Evolutionary conservation across 2,888 invertebrate genomes (phyloP).

Genomic region (Agrochola macilenta): DNA sequence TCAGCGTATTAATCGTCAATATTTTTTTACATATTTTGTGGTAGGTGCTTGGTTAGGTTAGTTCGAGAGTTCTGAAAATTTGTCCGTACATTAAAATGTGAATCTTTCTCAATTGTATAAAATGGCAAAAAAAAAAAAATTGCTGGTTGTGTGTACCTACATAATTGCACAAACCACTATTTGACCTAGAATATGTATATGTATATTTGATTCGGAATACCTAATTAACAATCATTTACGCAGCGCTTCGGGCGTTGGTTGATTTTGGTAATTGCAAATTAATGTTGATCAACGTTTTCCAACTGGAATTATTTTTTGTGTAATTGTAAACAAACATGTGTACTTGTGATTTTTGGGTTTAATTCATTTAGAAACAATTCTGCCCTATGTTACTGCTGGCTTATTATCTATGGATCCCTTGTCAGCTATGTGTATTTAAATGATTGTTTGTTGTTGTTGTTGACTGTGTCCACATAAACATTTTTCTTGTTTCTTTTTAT

Average conservation of each 20-base stretch:
- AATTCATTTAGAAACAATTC: not conserved
- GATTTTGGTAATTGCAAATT: not conserved
- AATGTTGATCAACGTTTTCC: constrained; percentile 4
- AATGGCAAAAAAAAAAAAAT: no score
- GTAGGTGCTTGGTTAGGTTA: no score
- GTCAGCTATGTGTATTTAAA: not conserved
- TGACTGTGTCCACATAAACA: no score
- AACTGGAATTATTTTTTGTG: constrained; percentile 18
- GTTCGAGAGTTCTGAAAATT: no score
- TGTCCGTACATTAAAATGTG: no score
- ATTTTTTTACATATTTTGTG: no score
- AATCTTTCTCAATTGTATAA: no score
- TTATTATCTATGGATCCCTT: not conserved
- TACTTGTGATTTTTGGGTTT: constrained; percentile 6
- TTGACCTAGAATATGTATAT: constrained; percentile 20
- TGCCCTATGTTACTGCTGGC: not conserved
- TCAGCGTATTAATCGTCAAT: no score
- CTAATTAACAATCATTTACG: not conserved
- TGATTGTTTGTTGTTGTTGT: not conserved
- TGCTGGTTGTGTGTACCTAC: no score
- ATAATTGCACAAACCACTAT: not conserved
- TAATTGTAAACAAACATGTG: constrained; percentile 16
- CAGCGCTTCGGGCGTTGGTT: not conserved
- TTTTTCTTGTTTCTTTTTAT: no score
- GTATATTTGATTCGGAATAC: not conserved